A percentile compares a stretch with the other conserved stretches of the same genome.
These are phyloP conservation scores for Chiroxiphia lanceolata DNA, from an alignment of 2,797 vertebrate genomes.

Conservation along the genomic window DNA sequence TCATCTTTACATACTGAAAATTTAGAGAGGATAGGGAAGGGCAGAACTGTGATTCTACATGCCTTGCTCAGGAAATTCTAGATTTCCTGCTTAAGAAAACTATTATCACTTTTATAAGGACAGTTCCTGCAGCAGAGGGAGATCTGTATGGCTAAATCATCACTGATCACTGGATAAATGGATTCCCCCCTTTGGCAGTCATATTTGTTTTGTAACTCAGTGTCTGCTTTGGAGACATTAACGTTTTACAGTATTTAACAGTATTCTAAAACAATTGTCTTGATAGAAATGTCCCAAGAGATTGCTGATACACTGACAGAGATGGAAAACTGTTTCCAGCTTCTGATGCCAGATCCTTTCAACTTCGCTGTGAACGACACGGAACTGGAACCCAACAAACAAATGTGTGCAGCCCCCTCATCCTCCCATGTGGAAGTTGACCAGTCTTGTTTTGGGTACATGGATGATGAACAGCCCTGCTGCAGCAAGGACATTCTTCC, in stretches of 20 bases:
- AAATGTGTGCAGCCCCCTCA: not conserved
- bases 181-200: not conserved
- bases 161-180: not conserved
- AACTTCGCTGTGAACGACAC: constrained; percentile 61
- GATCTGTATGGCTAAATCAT: not conserved
- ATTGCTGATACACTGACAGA: constrained; percentile 82
- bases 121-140: not conserved
- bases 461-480: constrained; percentile 81
- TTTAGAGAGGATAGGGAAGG: not conserved
- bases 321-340: constrained; percentile 87
- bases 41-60: not conserved
- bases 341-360: constrained; percentile 82
- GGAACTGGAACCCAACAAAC: not conserved
- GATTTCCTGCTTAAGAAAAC: not conserved
- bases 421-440: not conserved
- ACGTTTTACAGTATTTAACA: not conserved
- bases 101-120: not conserved
- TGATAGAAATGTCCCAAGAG: constrained; percentile 81
- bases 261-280: not conserved
- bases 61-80: not conserved
- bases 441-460: not conserved
- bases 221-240: not conserved
- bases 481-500: constrained; percentile 84
- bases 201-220: not conserved
- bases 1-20: not conserved